A percentile compares a stretch with the other conserved stretches of the same genome.
Evolutionary conservation across 2,888 invertebrate species (phyloP).

Genomic region (Caenorhabditis sp.): DNA sequence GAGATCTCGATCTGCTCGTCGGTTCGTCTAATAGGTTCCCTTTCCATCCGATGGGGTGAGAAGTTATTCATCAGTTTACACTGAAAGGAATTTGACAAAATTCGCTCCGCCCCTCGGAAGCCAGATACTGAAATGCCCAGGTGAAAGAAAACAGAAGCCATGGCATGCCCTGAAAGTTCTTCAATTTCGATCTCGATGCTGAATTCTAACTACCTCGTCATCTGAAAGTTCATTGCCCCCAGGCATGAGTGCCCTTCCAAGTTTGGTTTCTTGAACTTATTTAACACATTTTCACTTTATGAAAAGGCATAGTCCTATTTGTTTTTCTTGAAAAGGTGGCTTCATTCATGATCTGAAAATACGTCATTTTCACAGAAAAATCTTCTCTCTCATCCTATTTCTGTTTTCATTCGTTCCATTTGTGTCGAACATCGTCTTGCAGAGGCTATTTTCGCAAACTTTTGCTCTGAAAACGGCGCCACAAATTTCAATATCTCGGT

Average conservation of each 20-base stretch:
- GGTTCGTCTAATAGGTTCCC: constrained; percentile 13
- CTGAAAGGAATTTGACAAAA: neutral
- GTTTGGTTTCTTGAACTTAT: neutral
- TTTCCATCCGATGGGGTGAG: neutral
- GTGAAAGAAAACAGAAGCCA: neutral
- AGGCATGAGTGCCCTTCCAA: neutral
- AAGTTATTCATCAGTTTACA: constrained; percentile 21
- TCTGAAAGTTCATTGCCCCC: neutral
- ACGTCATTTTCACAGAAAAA: constrained; percentile 10
- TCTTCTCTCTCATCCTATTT: constrained; percentile 3
- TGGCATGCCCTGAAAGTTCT: neutral
- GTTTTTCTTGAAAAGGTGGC: too few relatives aligned
- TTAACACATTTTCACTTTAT: neutral
- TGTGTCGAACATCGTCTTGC: neutral
- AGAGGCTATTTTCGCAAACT: constrained; percentile 20
- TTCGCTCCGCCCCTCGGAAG: constrained; percentile 4
- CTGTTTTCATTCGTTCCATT: constrained; percentile 8
- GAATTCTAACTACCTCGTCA: too few relatives aligned
- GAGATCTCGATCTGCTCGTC: neutral
- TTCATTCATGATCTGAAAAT: neutral
- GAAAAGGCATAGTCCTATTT: too few relatives aligned
- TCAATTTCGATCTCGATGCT: neutral
- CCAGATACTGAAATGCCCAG: neutral
- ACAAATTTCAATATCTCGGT: constrained; percentile 27
- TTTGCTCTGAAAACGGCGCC: constrained; percentile 20